Conservation (phyloP, 2,888 invertebrate genomes). For the Aleiodes leptofemur region DNA sequence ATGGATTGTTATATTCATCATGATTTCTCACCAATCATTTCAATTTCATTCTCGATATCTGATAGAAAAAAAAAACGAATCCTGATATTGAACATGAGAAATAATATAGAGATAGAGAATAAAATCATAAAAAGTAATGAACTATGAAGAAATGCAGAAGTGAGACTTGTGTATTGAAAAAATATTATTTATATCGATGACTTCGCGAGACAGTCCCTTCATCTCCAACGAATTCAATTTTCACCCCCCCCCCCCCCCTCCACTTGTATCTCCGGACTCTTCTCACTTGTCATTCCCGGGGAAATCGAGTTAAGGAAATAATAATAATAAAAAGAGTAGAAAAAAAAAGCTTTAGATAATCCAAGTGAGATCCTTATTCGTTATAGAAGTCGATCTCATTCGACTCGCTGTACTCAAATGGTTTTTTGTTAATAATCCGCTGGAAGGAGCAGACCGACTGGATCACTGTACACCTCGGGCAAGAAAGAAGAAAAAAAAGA, state of each 20-base stretch:
- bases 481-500: slow-evolving; percentile 20
- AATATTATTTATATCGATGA: slow-evolving; percentile 24
- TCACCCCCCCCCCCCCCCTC: not conserved
- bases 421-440: slow-evolving; percentile 23
- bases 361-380: slow-evolving; percentile 16
- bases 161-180: not conserved
- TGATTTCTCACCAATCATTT: slow-evolving; percentile 2
- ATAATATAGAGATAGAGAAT: too few species aligned
- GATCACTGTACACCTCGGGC: slow-evolving; percentile 3
- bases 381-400: slow-evolving; percentile 18
- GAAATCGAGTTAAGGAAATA: not conserved
- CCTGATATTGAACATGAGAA: too few species aligned
- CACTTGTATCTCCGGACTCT: not conserved
- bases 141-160: too few species aligned
- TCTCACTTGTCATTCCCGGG: not conserved
- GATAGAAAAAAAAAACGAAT: too few species aligned
- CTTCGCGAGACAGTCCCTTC: not conserved
- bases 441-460: slow-evolving; percentile 31
- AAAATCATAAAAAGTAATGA: too few species aligned
- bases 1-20: slow-evolving; percentile 31
- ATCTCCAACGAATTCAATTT: slow-evolving; percentile 28
- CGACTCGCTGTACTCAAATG: not conserved
- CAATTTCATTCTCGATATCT: not conserved
- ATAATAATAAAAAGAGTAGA: not conserved
- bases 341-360: slow-evolving; percentile 15